Evolutionary conservation across 2,888 invertebrate genomes (phyloP).

Genomic region (Apodemia duryi): DNA sequence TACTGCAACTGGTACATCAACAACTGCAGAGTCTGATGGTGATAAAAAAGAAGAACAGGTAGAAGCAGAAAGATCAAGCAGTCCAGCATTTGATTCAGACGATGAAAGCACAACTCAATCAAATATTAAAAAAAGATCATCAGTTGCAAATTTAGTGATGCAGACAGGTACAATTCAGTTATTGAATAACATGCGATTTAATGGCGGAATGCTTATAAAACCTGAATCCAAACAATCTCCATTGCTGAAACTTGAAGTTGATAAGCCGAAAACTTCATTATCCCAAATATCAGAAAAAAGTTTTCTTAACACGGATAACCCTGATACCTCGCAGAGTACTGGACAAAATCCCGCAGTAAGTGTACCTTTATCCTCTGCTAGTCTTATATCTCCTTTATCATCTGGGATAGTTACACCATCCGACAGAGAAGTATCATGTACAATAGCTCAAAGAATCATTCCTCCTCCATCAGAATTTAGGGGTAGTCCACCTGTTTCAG

Average conservation of each 20-base stretch:
- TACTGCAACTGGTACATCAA: constrained; percentile 78
- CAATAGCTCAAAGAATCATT: constrained; percentile 83
- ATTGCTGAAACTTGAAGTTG: constrained; percentile 54
- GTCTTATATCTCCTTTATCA: constrained; percentile 59
- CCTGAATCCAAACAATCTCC: constrained; percentile 58
- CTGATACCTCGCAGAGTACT: constrained; percentile 52
- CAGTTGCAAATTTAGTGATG: constrained; percentile 83
- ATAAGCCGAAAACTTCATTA: constrained; percentile 66
- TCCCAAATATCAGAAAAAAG: constrained; percentile 83
- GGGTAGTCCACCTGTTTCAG: constrained; percentile 82
- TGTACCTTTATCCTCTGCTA: constrained; percentile 52
- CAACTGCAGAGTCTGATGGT: constrained; percentile 71
- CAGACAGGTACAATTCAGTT: constrained; percentile 81
- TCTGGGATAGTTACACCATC: constrained; percentile 67
- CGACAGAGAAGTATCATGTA: constrained; percentile 66
- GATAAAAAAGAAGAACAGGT: constrained; percentile 72
- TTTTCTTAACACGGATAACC: constrained; percentile 81
- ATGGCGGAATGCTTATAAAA: constrained; percentile 74
- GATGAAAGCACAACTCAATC: constrained; percentile 88
- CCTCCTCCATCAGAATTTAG: constrained; percentile 87
- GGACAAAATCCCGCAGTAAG: constrained; percentile 51
- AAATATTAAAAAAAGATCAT: constrained; percentile 80
- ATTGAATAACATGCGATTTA: constrained; percentile 76
- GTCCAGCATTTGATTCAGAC: constrained; percentile 96
- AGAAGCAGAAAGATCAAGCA: constrained; percentile 90